Conservation (phyloP, 2,888 invertebrate species). For the Odontothrips loti region DNA sequence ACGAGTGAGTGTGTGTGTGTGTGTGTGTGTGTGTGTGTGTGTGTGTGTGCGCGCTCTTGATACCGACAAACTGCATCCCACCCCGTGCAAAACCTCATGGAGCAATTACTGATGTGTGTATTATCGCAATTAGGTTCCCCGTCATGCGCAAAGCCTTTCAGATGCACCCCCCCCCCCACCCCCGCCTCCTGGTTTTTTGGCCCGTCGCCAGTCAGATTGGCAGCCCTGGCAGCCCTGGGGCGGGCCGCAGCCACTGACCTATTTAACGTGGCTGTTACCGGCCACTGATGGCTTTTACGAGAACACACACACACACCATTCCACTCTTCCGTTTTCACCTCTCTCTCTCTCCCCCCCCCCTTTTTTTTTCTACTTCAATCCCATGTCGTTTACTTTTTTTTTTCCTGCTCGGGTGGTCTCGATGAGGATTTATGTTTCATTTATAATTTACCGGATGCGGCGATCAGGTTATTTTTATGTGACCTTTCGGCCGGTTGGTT, state of each 20-base stretch:
- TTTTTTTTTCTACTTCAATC: background rate
- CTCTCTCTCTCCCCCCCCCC: background rate
- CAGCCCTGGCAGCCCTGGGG: too few species aligned
- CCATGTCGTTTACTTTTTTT: background rate
- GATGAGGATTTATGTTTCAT: constrained; percentile 12
- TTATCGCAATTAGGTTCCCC: too few species aligned
- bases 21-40: too few species aligned
- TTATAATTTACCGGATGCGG: background rate
- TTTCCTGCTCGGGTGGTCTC: background rate
- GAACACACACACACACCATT: background rate
- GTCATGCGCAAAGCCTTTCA: too few species aligned
- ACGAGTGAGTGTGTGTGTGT: too few species aligned
- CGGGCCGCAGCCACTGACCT: background rate
- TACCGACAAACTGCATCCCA: too few species aligned
- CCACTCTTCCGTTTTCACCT: background rate
- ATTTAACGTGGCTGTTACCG: background rate
- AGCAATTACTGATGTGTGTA: too few species aligned
- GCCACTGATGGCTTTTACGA: constrained; percentile 3
- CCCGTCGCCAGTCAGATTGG: too few species aligned
- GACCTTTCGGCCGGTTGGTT: background rate
- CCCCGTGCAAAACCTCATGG: too few species aligned
- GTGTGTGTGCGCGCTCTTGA: too few species aligned
- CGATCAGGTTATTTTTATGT: background rate
- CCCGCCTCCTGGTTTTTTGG: too few species aligned
- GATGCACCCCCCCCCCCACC: too few species aligned